Evolutionary conservation across 2,797 vertebrate species (phyloP).

Genomic region (Podarcis siculus): DNA sequence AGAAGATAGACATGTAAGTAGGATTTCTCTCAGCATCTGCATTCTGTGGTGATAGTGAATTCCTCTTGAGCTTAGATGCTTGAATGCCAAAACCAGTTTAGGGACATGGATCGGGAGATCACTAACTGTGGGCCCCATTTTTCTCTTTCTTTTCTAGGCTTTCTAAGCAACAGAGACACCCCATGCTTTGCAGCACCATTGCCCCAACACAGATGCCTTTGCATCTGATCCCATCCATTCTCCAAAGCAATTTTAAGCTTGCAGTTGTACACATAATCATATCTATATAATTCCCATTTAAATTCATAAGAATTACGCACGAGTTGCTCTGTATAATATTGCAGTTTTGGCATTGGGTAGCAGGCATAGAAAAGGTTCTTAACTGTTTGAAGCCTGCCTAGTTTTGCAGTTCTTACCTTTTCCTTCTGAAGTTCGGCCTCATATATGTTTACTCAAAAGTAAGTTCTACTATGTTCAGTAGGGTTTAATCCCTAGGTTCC

Average conservation of each 20-base stretch:
- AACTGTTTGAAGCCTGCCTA: constrained; percentile 40
- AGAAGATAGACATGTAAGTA: no score
- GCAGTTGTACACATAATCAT: neutral
- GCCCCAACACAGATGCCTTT: neutral
- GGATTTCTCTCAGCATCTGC: no score
- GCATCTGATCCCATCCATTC: neutral
- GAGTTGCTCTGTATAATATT: neutral
- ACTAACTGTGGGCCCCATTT: no score
- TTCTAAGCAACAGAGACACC: no score
- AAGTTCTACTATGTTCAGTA: neutral
- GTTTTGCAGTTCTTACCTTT: constrained; percentile 45
- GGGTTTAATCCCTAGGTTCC: neutral
- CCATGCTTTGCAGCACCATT: neutral
- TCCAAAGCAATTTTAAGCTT: neutral
- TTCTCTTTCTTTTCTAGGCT: no score
- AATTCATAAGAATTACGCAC: neutral
- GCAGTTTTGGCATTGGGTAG: constrained; percentile 23
- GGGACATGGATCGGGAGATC: no score
- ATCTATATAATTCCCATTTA: neutral
- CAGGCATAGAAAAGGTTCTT: constrained; percentile 27
- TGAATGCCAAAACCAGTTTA: no score
- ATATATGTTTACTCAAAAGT: no score
- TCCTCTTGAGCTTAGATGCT: no score
- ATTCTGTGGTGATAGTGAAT: no score
- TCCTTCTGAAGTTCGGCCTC: neutral